Conservation (phyloP, 92 coral and sea anemone species). For the Porites evermanni region DNA sequence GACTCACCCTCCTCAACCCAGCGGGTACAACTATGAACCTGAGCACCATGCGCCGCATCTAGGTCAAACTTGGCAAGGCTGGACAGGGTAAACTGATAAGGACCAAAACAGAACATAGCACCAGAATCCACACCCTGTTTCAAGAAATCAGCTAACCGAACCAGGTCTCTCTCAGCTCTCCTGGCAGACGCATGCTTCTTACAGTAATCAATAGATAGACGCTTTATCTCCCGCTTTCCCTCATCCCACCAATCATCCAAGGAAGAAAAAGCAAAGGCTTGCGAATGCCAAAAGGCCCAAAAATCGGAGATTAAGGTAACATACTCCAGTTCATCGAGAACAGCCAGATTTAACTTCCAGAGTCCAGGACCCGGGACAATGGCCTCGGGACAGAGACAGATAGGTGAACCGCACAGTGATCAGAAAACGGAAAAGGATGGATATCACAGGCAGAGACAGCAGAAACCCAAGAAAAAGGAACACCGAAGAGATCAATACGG, state of each 20-base stretch:
- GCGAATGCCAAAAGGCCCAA: constrained; percentile 45
- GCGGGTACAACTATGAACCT: not conserved
- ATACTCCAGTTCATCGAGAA: constrained; percentile 20
- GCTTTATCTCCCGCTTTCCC: constrained; percentile 30
- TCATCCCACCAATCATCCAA: constrained; percentile 49
- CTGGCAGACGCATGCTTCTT: not conserved
- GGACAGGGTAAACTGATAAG: not conserved
- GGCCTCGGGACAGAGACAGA: constrained; percentile 8
- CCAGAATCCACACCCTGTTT: too few relatives aligned
- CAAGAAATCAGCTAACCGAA: too few relatives aligned
- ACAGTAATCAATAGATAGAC: not conserved
- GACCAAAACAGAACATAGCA: not conserved
- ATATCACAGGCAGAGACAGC: constrained; percentile 6
- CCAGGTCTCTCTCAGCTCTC: too few relatives aligned
- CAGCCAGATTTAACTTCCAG: constrained; percentile 62
- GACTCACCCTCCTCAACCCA: constrained; percentile 55
- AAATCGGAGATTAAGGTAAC: not conserved
- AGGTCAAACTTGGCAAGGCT: not conserved
- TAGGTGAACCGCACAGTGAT: constrained; percentile 37
- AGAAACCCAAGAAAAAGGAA: constrained; percentile 11
- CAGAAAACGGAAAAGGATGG: constrained; percentile 51
- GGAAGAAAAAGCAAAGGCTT: not conserved
- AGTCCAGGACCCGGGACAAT: constrained; percentile 31
- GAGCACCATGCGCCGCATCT: constrained; percentile 2
- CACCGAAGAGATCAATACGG: constrained; percentile 22